A percentile compares a stretch with the other conserved stretches of the same genome.
These are phyloP conservation scores for Larimichthys crocea DNA, from an alignment of 2,113 vertebrate genomes.

Conservation along the genomic window DNA sequence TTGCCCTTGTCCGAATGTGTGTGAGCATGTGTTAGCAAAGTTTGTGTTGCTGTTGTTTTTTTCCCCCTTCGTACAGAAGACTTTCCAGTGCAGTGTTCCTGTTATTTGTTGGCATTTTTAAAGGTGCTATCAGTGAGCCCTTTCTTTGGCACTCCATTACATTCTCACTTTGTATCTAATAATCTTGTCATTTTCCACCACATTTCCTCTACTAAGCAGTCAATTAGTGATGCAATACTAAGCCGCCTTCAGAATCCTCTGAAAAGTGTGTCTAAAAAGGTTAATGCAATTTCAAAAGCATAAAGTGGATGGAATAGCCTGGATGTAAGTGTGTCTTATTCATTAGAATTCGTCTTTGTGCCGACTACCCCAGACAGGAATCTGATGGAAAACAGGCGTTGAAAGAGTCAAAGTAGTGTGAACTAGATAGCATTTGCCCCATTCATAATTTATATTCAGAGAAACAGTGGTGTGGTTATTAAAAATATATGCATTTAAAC, in stretches of 20 bases:
- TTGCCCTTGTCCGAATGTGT: conserved; percentile 30
- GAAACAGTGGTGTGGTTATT: conserved; percentile 39
- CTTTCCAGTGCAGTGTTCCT: conserved; percentile 30
- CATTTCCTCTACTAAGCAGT: conserved; percentile 82
- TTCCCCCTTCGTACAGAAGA: background rate
- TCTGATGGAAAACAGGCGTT: conserved; percentile 46
- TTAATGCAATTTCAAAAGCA: conserved; percentile 81
- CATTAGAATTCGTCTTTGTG: conserved; percentile 60
- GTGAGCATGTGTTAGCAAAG: conserved; percentile 26
- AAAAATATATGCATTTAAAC: conserved; percentile 52
- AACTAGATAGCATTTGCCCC: conserved; percentile 34
- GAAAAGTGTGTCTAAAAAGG: conserved; percentile 74
- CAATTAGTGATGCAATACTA: conserved; percentile 82
- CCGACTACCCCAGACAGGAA: conserved; percentile 50
- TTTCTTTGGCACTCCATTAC: conserved; percentile 75
- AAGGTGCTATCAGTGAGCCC: conserved; percentile 69
- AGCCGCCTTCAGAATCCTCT: conserved; percentile 67
- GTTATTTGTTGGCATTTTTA: conserved; percentile 67
- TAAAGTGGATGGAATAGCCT: conserved; percentile 68
- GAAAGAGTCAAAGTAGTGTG: conserved; percentile 41
- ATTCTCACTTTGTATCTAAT: conserved; percentile 76
- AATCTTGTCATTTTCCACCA: conserved; percentile 83
- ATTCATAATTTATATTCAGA: conserved; percentile 49
- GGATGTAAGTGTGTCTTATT: conserved; percentile 57
- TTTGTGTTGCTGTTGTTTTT: background rate